Base-by-base conservation (phyloP, 2,888 invertebrate genomes). In the Apodemia zela region DNA sequence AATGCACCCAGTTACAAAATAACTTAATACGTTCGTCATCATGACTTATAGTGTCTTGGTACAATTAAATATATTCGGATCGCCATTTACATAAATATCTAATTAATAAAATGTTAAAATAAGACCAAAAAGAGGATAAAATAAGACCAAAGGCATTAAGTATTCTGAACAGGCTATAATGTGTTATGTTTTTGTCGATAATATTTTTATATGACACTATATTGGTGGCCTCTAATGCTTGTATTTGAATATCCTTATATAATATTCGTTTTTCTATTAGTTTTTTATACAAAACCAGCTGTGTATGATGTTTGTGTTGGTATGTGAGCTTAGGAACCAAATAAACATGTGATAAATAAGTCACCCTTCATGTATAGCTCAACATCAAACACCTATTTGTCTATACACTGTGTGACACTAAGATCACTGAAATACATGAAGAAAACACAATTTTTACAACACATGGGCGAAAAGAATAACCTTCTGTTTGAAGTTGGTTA, bases 1-100 rank as follows among this genome's bases (percentile, higher is more conserved):
- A 76, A 84, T 87, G 88, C 87, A 85, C 88, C 83, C 83, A 61
- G 81, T 84, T 84, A 85, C 85, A 81, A 87, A 85, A 88, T 85
- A 87, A 82, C 80, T 77, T 80, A 81, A 82, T 78, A 78, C 77
- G 77, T 80, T 81, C 81, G 81, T 82, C 84, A 84, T 82, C 75
- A 74, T 76, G 69, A 76, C 77, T 87, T 85, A 75, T 77, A 66
- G 71, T 75, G 75, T 83, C 84, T 85, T 81, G 77, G 74, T 77
- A 84, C 82, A 84, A 84, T 85, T 81, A 85, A 83, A 84, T 79
- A 75, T 82, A 81, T 82, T 78, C 78, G 75, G 75, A 67, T 72
- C 77, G 74, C 75, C 76, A 84, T 88, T 86, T 84, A 77, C 82
- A 82, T 88, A 86, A 84, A 82, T 76, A 80, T 81, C 78, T 84